phyloP scores from a whole-genome alignment of 2,113 vertebrate species.

The Hippolais icterina region DNA sequence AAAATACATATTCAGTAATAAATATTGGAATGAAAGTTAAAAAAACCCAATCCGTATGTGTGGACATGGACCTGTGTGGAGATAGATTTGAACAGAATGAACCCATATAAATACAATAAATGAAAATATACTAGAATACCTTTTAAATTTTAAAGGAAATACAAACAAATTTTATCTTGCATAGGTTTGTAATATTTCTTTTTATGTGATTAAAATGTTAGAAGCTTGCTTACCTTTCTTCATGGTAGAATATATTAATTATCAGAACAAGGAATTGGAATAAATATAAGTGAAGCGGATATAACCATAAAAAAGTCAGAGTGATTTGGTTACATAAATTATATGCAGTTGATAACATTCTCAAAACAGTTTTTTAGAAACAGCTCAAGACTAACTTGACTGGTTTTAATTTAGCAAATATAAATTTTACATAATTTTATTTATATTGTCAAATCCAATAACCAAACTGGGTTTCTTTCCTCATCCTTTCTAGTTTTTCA shows the following conservation, averaged over 20 bases:
- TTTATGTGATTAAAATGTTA: neutral
- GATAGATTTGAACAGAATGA: neutral
- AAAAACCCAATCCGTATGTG: fast-evolving
- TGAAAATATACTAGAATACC: neutral
- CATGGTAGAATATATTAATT: neutral
- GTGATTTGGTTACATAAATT: neutral
- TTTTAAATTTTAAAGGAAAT: neutral
- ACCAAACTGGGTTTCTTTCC: fast-evolving
- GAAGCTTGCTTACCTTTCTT: neutral
- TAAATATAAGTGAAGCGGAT: neutral
- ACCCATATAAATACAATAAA: neutral
- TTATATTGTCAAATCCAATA: neutral
- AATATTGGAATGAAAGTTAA: neutral
- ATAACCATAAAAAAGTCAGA: neutral
- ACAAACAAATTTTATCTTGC: neutral
- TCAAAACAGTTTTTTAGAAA: neutral
- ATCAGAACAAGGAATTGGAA: neutral
- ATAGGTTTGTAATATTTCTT: neutral
- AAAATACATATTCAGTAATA: neutral
- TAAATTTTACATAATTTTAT: neutral
- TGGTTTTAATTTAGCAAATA: neutral
- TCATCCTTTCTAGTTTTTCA: neutral
- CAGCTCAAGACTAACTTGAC: neutral
- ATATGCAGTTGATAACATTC: neutral
- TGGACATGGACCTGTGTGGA: neutral